Conservation (phyloP, 2,888 invertebrate genomes). For the Andrena marginata region DNA sequence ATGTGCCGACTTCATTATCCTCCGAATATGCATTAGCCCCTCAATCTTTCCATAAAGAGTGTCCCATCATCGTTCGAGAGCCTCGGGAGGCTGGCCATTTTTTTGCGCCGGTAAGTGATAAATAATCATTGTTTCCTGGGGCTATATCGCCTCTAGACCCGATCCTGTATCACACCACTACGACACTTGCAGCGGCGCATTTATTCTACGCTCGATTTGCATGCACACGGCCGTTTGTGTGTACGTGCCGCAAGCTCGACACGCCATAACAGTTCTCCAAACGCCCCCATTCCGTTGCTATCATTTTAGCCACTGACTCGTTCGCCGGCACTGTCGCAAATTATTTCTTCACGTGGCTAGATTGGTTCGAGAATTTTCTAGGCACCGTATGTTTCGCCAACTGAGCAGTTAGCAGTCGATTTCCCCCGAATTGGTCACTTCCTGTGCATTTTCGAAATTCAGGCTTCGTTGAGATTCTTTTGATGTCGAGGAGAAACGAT, state of each 20-base stretch:
- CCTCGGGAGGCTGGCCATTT: neutral
- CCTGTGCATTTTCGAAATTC: no score
- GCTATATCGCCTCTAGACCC: slow-evolving; percentile 30
- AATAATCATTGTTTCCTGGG: slow-evolving; percentile 40
- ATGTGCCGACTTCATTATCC: neutral
- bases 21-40: slow-evolving; percentile 21
- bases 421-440: no score
- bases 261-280: slow-evolving; percentile 49
- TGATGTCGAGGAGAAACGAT: neutral
- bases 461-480: no score
- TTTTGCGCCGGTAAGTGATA: slow-evolving; percentile 1
- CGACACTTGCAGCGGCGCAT: slow-evolving; percentile 42
- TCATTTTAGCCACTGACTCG: slow-evolving; percentile 15
- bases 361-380: no score
- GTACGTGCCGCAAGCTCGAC: slow-evolving; percentile 25
- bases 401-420: no score
- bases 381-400: no score
- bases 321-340: neutral
- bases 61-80: neutral
- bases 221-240: slow-evolving; percentile 39
- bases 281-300: slow-evolving; percentile 51
- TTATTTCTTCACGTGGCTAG: neutral
- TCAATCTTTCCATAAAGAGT: slow-evolving; percentile 14
- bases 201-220: slow-evolving; percentile 57
- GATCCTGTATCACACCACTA: slow-evolving; percentile 31